Conservation (phyloP, 2,113 vertebrate species). For the Aphelocoma coerulescens region DNA sequence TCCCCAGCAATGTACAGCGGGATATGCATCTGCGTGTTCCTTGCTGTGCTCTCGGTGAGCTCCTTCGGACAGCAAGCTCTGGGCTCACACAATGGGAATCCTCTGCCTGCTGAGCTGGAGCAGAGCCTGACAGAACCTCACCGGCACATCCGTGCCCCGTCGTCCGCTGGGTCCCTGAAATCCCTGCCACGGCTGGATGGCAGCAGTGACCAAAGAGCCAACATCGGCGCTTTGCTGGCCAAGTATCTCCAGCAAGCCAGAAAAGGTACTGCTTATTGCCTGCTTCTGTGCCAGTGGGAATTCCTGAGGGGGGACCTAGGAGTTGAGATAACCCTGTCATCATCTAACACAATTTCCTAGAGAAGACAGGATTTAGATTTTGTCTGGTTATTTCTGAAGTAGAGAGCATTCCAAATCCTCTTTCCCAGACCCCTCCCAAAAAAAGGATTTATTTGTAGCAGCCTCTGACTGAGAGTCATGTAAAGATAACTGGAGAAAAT, state of each 20-base stretch:
- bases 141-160: slow-evolving; percentile 68
- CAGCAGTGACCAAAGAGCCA: slow-evolving; percentile 74
- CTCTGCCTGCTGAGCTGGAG: slow-evolving; percentile 57
- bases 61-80: slow-evolving; percentile 77
- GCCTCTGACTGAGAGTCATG: not conserved
- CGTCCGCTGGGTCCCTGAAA: slow-evolving; percentile 67
- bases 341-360: not conserved
- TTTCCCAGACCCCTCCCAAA: not conserved
- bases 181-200: slow-evolving; percentile 64
- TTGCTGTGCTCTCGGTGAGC: slow-evolving; percentile 80
- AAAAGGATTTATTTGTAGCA: not conserved
- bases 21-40: slow-evolving; percentile 81
- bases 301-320: not conserved
- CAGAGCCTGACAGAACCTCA: slow-evolving; percentile 32
- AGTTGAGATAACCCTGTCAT: not conserved
- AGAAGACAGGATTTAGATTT: not conserved
- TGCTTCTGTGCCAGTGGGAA: not conserved
- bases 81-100: slow-evolving; percentile 41
- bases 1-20: slow-evolving; percentile 82
- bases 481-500: not conserved
- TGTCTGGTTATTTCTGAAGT: not conserved
- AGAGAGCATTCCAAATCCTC: not conserved
- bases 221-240: slow-evolving; percentile 83
- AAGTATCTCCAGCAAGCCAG: slow-evolving; percentile 85
- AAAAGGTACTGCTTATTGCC: slow-evolving; percentile 78